Conservation (phyloP, 30 jellyfish, hydroid and myxozoan genomes). For the Pseudorhiza aurosa region DNA sequence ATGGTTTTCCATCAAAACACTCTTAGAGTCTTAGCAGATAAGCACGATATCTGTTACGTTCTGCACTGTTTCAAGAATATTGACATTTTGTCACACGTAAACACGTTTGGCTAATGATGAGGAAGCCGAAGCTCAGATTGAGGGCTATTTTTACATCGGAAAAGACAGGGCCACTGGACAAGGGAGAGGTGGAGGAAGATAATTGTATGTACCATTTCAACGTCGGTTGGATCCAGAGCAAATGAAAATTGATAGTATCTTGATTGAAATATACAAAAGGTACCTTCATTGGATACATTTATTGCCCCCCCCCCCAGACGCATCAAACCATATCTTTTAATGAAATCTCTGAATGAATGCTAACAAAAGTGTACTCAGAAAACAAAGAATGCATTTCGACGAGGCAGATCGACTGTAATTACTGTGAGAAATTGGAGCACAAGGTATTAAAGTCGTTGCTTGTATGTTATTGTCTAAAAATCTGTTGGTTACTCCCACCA, state of each 20-base stretch:
- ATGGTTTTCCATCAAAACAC: constrained; percentile 40
- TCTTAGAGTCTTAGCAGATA: constrained; percentile 28
- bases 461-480: too few relatives aligned
- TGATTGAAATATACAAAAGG: constrained; percentile 59
- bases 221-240: constrained; percentile 53
- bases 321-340: too few relatives aligned
- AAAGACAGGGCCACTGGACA: constrained; percentile 29
- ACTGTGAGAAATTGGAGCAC: too few relatives aligned
- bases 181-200: constrained; percentile 65
- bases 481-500: constrained; percentile 39
- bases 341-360: too few relatives aligned
- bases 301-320: too few relatives aligned
- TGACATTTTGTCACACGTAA: constrained; percentile 5
- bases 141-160: constrained; percentile 33
- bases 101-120: constrained; percentile 24
- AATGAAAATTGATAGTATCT: constrained; percentile 47
- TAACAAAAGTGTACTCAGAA: too few relatives aligned
- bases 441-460: too few relatives aligned
- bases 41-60: constrained; percentile 36
- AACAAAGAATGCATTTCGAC: too few relatives aligned
- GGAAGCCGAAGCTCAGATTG: constrained; percentile 41
- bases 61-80: constrained; percentile 23
- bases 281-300: too few relatives aligned
- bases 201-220: constrained; percentile 42
- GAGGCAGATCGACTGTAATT: too few relatives aligned